phyloP scores from a whole-genome alignment of 2,888 invertebrate genomes.

The Apodemia zela region DNA sequence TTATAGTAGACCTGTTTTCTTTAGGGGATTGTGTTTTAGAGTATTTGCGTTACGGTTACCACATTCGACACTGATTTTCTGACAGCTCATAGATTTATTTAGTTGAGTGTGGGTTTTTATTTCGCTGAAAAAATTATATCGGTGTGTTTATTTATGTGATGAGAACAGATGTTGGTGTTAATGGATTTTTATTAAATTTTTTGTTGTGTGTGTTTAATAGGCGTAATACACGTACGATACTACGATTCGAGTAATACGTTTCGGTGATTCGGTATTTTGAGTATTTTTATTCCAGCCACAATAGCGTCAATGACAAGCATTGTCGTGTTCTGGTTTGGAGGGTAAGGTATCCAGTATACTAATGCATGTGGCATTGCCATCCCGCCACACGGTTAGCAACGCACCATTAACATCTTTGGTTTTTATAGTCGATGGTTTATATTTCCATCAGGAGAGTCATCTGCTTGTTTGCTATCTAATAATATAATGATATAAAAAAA shows the following conservation, averaged over 20 bases:
- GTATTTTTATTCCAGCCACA: too few relatives aligned
- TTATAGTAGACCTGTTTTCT: conserved; percentile 16
- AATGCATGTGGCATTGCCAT: too few relatives aligned
- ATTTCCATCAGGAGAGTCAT: too few relatives aligned
- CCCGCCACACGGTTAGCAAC: too few relatives aligned
- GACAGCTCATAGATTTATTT: conserved; percentile 10
- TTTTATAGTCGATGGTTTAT: too few relatives aligned
- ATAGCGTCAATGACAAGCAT: too few relatives aligned
- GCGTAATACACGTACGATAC: not conserved
- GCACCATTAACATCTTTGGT: too few relatives aligned
- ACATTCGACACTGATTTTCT: conserved; percentile 14
- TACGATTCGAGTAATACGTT: not conserved
- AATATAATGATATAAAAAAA: too few relatives aligned
- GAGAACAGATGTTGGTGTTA: not conserved
- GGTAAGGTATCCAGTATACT: too few relatives aligned
- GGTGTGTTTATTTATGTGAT: not conserved
- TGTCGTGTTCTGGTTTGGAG: too few relatives aligned
- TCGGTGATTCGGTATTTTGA: too few relatives aligned
- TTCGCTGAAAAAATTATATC: not conserved
- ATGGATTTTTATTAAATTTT: not conserved
- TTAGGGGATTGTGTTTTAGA: conserved; percentile 15
- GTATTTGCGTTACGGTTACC: conserved; percentile 4
- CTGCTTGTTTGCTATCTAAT: too few relatives aligned
- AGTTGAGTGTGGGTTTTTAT: conserved; percentile 5
- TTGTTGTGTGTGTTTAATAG: not conserved